phyloP scores from a whole-genome alignment of 2,888 invertebrate genomes.

The Melanchra persicariae region DNA sequence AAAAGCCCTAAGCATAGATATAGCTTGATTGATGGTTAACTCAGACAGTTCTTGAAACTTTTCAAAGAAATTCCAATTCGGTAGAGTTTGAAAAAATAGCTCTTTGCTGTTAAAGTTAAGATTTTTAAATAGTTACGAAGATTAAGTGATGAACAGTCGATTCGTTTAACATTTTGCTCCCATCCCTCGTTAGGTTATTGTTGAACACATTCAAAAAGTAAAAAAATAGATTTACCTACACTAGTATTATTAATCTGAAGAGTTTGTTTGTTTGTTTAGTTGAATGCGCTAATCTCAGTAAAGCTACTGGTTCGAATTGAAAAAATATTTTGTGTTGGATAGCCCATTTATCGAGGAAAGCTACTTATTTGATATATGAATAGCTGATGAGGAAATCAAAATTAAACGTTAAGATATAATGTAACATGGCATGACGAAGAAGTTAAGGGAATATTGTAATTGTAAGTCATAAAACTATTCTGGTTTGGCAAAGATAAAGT shows the following conservation, averaged over 20 bases:
- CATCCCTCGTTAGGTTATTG: not conserved
- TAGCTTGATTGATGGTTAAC: not conserved
- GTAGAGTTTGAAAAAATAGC: not conserved
- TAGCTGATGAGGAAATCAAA: not conserved
- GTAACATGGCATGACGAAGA: not conserved
- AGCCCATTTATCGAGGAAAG: too few relatives aligned
- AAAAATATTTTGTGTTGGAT: too few relatives aligned
- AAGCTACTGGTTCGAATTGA: too few relatives aligned
- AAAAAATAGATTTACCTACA: constrained; percentile 14
- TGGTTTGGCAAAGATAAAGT: constrained; percentile 4
- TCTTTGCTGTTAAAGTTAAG: not conserved
- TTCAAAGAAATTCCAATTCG: not conserved
- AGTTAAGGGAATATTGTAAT: not conserved
- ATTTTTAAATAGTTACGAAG: not conserved
- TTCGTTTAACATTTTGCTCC: not conserved
- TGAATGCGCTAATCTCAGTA: too few relatives aligned
- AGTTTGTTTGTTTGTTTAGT: too few relatives aligned
- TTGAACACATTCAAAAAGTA: not conserved
- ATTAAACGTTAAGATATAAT: not conserved
- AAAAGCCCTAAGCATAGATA: not conserved
- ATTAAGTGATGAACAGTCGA: not conserved
- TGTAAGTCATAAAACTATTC: not conserved
- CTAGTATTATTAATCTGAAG: too few relatives aligned
- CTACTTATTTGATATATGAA: too few relatives aligned
- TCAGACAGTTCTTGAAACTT: not conserved